A percentile compares a stretch with the other conserved stretches of the same genome.
These are phyloP conservation scores for Meloe dianella DNA, from an alignment of 2,888 invertebrate genomes.

Conservation along the genomic window DNA sequence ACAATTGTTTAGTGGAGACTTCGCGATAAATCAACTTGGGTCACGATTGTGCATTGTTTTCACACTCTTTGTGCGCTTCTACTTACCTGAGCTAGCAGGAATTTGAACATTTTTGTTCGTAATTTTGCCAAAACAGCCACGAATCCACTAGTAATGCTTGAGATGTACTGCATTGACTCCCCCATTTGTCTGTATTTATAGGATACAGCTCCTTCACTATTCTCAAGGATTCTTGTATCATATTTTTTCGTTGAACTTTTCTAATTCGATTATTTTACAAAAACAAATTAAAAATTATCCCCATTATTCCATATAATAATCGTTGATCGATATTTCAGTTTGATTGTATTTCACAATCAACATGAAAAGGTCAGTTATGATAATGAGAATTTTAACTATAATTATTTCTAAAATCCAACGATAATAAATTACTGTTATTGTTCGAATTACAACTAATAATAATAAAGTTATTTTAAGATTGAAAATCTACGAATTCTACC, in stretches of 20 bases:
- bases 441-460: neutral
- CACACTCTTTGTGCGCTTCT: no score
- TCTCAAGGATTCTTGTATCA: neutral
- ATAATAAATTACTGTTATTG: neutral
- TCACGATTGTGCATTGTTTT: conserved; percentile 24
- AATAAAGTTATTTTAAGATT: neutral
- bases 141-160: neutral
- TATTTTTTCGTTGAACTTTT: neutral
- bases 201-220: neutral
- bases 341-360: neutral
- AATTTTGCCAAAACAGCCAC: neutral
- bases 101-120: neutral
- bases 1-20: conserved; percentile 1
- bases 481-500: neutral
- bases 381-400: neutral
- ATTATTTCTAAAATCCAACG: neutral
- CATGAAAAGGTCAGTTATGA: conserved; percentile 8
- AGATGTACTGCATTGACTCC: conserved; percentile 3
- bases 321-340: conserved; percentile 5
- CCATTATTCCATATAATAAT: neutral
- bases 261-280: neutral
- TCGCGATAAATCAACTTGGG: conserved; percentile 37
- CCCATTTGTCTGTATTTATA: neutral
- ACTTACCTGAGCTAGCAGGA: neutral
- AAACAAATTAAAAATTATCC: conserved; percentile 9